phyloP scores from a whole-genome alignment of 2,113 vertebrate genomes.

The cat (Felis catus) region F.catus_Fca126_mat1.0 CM031413.1:116884001-116884500 shows the following conservation, averaged over 20 bases:
- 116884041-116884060: too few relatives aligned
- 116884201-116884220: too few relatives aligned
- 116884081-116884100: too few relatives aligned
- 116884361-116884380: neutral
- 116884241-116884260: neutral
- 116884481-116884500: too few relatives aligned
- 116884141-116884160: too few relatives aligned
- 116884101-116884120: too few relatives aligned
- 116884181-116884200: too few relatives aligned
- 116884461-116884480: too few relatives aligned
- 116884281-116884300: neutral
- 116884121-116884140: too few relatives aligned
- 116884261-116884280: neutral
- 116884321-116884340: neutral
- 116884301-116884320: neutral
- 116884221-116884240: neutral
- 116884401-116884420: neutral
- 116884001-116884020: rapidly evolving
- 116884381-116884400: neutral
- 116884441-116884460: too few relatives aligned
- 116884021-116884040: neutral
- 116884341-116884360: neutral
- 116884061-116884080: too few relatives aligned
- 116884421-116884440: neutral
- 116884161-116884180: too few relatives aligned